Base-by-base conservation (phyloP, 2,888 invertebrate species). In the Cheiracanthium punctorium region DNA sequence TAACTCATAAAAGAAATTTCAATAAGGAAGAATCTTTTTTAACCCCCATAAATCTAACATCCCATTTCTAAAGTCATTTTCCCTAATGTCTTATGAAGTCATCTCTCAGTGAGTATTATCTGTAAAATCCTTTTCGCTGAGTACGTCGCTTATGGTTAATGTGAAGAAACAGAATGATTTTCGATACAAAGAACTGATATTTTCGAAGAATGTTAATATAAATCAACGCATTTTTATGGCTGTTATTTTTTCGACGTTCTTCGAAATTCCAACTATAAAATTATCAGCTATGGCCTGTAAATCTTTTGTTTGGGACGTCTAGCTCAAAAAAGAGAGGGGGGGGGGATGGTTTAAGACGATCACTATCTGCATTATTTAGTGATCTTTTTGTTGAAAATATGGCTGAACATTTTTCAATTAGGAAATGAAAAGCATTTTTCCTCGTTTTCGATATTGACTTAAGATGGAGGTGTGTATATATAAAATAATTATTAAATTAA, bases 21-120 rank as follows among this genome's bases (percentile, higher is more conserved):
- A 58, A 24, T 58, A 58, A 24, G 24, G 12, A 58, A 10, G 10
- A 24, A 58, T 58, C 24, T 24, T 58, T 58, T 24, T 58, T 24
- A 24, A 58, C 58, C 24, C 24, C 12, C 24, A 58, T 58, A 58
- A 58, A 24, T 58, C 58, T 58, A 24, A 58, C 24, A 58, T 58
- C 20, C 24, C 58, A 58, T 58, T 24, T 20, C 58, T 24, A 58
- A 58, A 58, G 58, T 24, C 58, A 58, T 58, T 58, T 58, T 58
- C 58, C 12, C 58, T 58, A 58, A 58, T 58, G 58, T 24, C 58
- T 58, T 58, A 58, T 58, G 58, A 58, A 58, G 58, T 58, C 58
- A 58, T 58, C 1, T 58, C 58, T 20, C 58, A 24, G 1, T 24
- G 24, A 20, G 24, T 58, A 58, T 58, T 58, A 58, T 58, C 58